A percentile compares a stretch with the other conserved stretches of the same genome.
Conservation (phyloP, 2,888 invertebrate species). For the Xylocampa areola region DNA sequence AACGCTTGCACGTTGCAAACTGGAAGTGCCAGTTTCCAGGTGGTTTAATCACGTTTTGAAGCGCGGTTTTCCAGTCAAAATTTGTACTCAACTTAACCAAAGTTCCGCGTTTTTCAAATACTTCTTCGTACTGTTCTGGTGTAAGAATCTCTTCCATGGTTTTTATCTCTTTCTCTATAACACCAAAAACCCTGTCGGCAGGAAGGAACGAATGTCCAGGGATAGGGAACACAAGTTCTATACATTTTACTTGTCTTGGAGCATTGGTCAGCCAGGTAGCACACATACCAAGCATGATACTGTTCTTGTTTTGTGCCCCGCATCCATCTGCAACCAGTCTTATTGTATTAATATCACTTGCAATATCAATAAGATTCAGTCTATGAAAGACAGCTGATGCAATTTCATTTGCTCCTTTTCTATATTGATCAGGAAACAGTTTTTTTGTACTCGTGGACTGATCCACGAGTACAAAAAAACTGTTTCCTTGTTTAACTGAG, state of each 20-base stretch:
- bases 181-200: conserved; percentile 50
- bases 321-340: conserved; percentile 54
- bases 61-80: conserved; percentile 27
- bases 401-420: conserved; percentile 58
- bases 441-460: too few species aligned
- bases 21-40: conserved; percentile 46
- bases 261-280: conserved; percentile 41
- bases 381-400: conserved; percentile 51
- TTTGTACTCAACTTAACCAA: conserved; percentile 11
- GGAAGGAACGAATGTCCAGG: conserved; percentile 54
- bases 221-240: conserved; percentile 51
- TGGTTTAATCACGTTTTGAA: conserved; percentile 26
- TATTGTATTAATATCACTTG: conserved; percentile 42
- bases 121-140: conserved; percentile 34
- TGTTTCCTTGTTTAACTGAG: conserved; percentile 43
- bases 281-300: conserved; percentile 53
- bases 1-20: too few species aligned
- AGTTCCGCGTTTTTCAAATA: conserved; percentile 33
- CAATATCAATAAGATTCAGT: conserved; percentile 22
- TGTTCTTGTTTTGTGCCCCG: conserved; percentile 56
- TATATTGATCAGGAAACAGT: conserved; percentile 54
- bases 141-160: conserved; percentile 35
- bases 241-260: conserved; percentile 14
- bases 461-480: conserved; percentile 54
- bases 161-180: conserved; percentile 33